Evolutionary conservation across 92 coral and sea anemone species (phyloP).

Genomic region (Metridium senile): DNA sequence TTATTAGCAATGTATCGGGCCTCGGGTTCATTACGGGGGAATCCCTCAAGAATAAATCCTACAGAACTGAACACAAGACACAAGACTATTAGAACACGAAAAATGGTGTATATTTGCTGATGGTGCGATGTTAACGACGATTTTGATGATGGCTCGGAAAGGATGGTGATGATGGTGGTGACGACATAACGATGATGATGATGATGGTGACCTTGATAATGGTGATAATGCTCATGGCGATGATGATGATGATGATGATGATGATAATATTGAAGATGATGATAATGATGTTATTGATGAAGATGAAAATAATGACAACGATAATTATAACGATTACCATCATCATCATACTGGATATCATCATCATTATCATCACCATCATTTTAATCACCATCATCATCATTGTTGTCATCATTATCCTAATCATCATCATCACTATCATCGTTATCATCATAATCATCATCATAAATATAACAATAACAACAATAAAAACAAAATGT

Average conservation of each 20-base stretch:
- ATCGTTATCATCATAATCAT: not conserved
- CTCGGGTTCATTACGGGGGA: conserved; percentile 88
- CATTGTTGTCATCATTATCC: not conserved
- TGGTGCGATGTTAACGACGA: not conserved
- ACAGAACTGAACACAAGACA: conserved; percentile 55
- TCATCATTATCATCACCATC: not conserved
- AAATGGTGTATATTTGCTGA: no score
- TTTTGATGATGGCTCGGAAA: not conserved
- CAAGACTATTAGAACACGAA: no score
- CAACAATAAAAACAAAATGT: not conserved
- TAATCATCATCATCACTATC: not conserved
- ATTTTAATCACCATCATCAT: not conserved
- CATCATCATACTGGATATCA: not conserved
- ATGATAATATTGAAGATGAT: not conserved
- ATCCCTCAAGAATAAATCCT: conserved; percentile 93
- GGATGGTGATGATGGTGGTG: not conserved
- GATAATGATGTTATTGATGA: not conserved
- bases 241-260: not conserved
- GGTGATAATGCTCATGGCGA: no score
- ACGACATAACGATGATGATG: not conserved
- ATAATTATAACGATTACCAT: not conserved
- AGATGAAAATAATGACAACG: not conserved
- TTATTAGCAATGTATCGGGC: conserved; percentile 72
- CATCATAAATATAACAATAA: no score
- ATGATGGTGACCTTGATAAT: not conserved